Evolutionary conservation across 1,140 invertebrate species (phyloP).

Genomic region (Colletes latitarsis): DNA sequence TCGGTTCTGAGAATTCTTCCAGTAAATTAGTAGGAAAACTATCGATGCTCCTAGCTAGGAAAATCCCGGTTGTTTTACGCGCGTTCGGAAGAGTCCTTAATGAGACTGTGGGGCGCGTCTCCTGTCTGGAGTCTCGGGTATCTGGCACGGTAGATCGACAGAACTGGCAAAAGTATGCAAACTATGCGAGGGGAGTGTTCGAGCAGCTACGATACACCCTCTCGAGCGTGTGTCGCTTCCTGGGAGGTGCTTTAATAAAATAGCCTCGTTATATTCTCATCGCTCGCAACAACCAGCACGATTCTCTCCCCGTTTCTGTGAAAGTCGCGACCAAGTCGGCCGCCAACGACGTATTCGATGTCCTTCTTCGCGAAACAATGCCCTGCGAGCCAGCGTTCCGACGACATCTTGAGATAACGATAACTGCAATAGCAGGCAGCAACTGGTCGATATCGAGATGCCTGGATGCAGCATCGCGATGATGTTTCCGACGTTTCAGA

Average conservation of each 20-base stretch:
- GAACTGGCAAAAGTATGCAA: conserved; percentile 58
- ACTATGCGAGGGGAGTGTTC: conserved; percentile 56
- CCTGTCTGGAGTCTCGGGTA: conserved; percentile 53
- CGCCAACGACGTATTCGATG: conserved; percentile 1
- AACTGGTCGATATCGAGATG: neutral
- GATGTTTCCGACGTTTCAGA: conserved; percentile 4
- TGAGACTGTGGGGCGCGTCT: conserved; percentile 57
- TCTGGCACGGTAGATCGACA: conserved; percentile 48
- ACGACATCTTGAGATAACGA: conserved; percentile 13
- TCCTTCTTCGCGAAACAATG: conserved; percentile 37
- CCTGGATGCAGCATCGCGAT: neutral
- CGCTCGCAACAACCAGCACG: neutral
- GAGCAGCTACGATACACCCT: conserved; percentile 46
- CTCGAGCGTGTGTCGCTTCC: conserved; percentile 1
- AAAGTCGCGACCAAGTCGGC: neutral
- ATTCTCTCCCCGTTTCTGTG: neutral
- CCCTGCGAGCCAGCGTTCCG: neutral
- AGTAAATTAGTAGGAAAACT: neutral
- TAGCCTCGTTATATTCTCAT: conserved; percentile 32
- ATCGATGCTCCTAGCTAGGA: conserved; percentile 2
- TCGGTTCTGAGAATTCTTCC: conserved; percentile 13
- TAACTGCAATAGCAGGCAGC: neutral
- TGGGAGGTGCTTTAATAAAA: conserved; percentile 13
- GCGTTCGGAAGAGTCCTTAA: conserved; percentile 58
- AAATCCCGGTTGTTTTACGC: conserved; percentile 41